Base-by-base conservation (phyloP, 35 echinoderm and acorn worm genomes). In the Nesometra sesokonis region DNA sequence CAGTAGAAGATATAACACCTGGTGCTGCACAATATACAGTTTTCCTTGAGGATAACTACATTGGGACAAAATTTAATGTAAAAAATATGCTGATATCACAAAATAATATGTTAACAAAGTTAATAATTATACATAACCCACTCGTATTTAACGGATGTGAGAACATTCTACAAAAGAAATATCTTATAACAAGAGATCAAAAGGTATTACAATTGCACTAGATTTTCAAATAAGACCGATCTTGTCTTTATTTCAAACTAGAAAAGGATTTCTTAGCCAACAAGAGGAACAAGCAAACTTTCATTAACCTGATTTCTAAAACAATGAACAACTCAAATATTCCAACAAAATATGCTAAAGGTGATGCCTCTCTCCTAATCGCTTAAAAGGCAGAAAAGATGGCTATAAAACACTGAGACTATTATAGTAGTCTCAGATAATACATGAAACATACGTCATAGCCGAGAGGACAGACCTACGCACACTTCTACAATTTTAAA, bases 81-180 rank as follows among this genome's bases (percentile, higher is more conserved):
- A 34, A 7, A 84, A 13, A 5, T 89, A 31, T 76, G 27, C 35
- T 35, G 84, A 29, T 4, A 83, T 89, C 32, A 35, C 81, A 37
- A 89, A 77, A 30, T 36, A 79, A 76, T 85, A 85, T 47, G 23
- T 36, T 13, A 82, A 85, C 57, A 85, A 85, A 33, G 83, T 85
- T 13, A 36, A 35, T 21, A 81, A 34, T 31, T 90, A 77, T 80
- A 77, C 35, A 0, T 31, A 76, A n/a, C 82, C 89, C 32, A 80
- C 79, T 90, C 30, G 89, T 90, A 13, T 90, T 77, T 85, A 82
- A 90, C 85, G 52, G 82, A 5, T 90, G 40, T 78, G 5, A 7
- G 39, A 35, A 36, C 35, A 77, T 77, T 33, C 83, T 32, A 85
- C 89, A 0, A 90, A 90, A 46, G 57, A 85, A n/a, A n/a, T 76